phyloP scores from a whole-genome alignment of 1,140 invertebrate genomes.

The Macrotrachela quadricornifera region DNA sequence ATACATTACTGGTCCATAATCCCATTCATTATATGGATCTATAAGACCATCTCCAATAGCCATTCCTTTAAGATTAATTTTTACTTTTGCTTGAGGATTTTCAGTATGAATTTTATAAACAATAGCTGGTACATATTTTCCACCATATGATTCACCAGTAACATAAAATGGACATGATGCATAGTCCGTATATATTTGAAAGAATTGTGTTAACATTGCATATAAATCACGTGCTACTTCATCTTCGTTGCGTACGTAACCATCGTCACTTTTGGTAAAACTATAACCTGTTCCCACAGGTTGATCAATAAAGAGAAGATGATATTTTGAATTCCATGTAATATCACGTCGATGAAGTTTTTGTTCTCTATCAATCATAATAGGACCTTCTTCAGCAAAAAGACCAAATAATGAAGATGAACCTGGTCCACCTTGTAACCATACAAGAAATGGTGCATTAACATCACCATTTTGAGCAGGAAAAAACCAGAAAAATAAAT shows the following conservation, averaged over 20 bases:
- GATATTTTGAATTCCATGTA: slow-evolving; percentile 49
- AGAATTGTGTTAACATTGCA: not conserved
- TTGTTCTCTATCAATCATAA: slow-evolving; percentile 36
- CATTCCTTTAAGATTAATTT: slow-evolving; percentile 33
- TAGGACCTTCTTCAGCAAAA: slow-evolving; percentile 59
- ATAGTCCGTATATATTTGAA: too few species aligned
- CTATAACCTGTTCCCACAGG: slow-evolving; percentile 34
- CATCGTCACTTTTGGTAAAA: slow-evolving; percentile 19
- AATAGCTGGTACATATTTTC: slow-evolving; percentile 29
- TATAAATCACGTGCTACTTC: slow-evolving; percentile 31
- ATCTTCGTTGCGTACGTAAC: slow-evolving; percentile 25
- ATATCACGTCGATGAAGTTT: slow-evolving; percentile 22
- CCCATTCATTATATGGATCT: slow-evolving; percentile 37
- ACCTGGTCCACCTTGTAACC: slow-evolving; percentile 65
- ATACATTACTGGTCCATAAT: too few species aligned
- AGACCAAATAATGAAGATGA: slow-evolving; percentile 53
- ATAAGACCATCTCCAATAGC: slow-evolving; percentile 63
- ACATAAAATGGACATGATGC: slow-evolving; percentile 37
- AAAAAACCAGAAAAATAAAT: slow-evolving; percentile 73
- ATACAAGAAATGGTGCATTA: slow-evolving; percentile 46
- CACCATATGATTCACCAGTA: slow-evolving; percentile 65
- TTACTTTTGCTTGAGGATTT: not conserved
- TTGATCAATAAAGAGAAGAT: slow-evolving; percentile 62
- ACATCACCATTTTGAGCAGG: slow-evolving; percentile 34
- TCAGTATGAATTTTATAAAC: not conserved